phyloP scores from a whole-genome alignment of 2,113 vertebrate genomes.

The Tautogolabrus adspersus region DNA sequence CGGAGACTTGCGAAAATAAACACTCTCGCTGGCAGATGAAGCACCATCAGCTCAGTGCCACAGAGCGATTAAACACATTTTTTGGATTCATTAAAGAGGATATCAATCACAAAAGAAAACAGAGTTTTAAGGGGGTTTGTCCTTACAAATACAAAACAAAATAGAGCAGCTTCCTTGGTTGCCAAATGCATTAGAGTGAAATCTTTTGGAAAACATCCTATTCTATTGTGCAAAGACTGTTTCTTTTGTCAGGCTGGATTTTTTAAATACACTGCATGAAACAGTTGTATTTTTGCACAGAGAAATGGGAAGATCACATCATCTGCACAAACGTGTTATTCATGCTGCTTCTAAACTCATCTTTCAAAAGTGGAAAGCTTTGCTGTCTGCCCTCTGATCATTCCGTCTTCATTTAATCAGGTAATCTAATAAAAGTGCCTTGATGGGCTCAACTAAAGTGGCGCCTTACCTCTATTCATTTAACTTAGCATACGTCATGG shows the following conservation, averaged over 20 bases:
- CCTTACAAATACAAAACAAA: slow-evolving; percentile 5
- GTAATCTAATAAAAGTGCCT: slow-evolving; percentile 74
- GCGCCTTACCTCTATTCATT: slow-evolving; percentile 59
- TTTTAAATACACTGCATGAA: not conserved
- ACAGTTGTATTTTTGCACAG: not conserved
- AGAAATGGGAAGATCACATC: slow-evolving; percentile 14
- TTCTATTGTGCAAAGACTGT: not conserved
- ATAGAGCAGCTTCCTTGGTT: not conserved
- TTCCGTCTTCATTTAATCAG: slow-evolving; percentile 72
- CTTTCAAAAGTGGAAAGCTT: slow-evolving; percentile 60
- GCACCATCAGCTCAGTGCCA: slow-evolving; percentile 36
- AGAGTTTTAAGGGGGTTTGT: slow-evolving; percentile 25
- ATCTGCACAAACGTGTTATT: slow-evolving; percentile 46
- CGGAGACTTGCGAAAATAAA: slow-evolving; percentile 77
- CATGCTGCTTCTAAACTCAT: slow-evolving; percentile 44
- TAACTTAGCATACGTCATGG: slow-evolving; percentile 28
- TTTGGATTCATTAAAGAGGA: slow-evolving; percentile 37
- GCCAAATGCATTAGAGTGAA: not conserved
- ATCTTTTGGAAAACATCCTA: not conserved
- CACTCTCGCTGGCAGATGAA: slow-evolving; percentile 69
- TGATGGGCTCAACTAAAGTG: slow-evolving; percentile 56
- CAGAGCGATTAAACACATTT: slow-evolving; percentile 54
- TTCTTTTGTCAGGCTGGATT: slow-evolving; percentile 4
- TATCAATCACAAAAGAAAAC: slow-evolving; percentile 50
- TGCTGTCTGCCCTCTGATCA: slow-evolving; percentile 41